Conservation (phyloP, 2,113 vertebrate genomes). For the Oceanodroma tethys region DNA sequence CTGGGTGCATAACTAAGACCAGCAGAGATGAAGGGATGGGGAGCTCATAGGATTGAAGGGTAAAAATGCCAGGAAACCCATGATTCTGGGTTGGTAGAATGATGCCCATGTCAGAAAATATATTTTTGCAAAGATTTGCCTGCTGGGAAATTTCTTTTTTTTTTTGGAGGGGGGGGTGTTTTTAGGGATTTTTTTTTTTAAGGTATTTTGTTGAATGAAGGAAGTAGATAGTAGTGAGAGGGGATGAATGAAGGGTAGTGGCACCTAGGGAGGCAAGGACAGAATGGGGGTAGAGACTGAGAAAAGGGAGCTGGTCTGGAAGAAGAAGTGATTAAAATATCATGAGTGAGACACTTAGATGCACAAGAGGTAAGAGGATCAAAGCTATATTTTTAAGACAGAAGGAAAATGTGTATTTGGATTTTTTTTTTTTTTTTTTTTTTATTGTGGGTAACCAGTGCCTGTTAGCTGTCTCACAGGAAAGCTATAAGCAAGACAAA, state of each 20-base stretch:
- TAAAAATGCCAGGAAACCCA: neutral
- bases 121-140: neutral
- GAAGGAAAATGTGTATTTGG: neutral
- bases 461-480: neutral
- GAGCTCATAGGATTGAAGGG: neutral
- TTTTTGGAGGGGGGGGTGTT: neutral
- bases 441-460: neutral
- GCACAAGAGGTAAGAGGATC: neutral
- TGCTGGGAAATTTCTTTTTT: neutral
- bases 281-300: neutral
- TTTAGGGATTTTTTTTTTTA: neutral
- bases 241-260: neutral
- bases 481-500: neutral
- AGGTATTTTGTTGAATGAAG: neutral
- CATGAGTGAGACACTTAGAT: neutral
- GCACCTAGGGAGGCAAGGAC: neutral
- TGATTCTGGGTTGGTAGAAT: neutral
- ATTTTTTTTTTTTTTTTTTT: neutral
- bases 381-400: neutral
- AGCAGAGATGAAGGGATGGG: neutral
- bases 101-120: neutral
- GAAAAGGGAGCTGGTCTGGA: neutral
- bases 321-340: neutral
- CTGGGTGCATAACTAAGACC: neutral
- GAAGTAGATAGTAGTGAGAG: neutral